Evolutionary conservation across 2,888 invertebrate genomes (phyloP).

Genomic region (Cosmia trapezina): DNA sequence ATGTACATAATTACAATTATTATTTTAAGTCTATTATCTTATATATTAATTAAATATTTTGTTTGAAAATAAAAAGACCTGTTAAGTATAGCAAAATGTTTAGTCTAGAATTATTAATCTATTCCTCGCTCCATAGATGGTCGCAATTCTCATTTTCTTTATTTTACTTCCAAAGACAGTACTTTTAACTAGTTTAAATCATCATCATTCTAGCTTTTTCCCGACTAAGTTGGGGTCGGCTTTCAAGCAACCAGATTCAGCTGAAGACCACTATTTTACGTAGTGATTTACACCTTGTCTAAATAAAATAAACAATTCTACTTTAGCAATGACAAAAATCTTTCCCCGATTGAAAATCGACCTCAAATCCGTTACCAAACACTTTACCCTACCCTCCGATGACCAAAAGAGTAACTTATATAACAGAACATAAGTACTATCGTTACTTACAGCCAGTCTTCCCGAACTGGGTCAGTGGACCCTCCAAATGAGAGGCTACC

Average conservation of each 20-base stretch:
- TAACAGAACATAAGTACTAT: conserved; percentile 15
- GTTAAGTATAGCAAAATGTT: no score
- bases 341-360: not conserved
- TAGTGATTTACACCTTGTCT: not conserved
- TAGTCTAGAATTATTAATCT: no score
- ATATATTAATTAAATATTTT: no score
- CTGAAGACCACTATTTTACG: not conserved
- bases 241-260: not conserved
- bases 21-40: no score
- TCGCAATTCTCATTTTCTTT: no score
- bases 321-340: not conserved
- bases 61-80: no score
- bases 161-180: no score
- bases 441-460: conserved; percentile 36
- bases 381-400: not conserved
- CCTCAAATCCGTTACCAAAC: not conserved
- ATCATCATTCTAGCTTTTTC: not conserved
- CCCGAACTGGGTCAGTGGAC: conserved; percentile 45
- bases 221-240: not conserved
- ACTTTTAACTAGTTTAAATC: no score
- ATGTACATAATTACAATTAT: no score
- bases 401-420: conserved; percentile 1
- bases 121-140: no score
- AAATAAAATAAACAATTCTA: not conserved
- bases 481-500: conserved; percentile 42